Evolutionary conservation across 2,888 invertebrate species (phyloP), one percentile per base, ranked within the genome.

Genomic region (Antheraea yamamai): DNA sequence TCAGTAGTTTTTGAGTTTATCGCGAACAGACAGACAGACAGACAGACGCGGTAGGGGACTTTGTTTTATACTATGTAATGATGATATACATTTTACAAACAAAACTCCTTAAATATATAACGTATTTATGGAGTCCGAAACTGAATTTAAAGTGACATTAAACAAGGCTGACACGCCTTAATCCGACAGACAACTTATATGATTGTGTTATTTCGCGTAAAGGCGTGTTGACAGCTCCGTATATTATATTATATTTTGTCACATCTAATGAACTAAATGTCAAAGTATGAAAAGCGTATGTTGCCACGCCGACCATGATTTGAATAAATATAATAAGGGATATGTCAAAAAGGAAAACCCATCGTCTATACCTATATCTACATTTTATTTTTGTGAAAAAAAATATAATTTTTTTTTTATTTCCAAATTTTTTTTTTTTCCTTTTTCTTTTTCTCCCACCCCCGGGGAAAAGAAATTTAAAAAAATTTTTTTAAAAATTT

Each of bases 201-300:
- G 20, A 39, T 70, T 70, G 39, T 70, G 39, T 70, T 70, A 70
- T 39, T 70, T 70, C 20, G 10, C 70, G 70, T 39, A 70, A 39
- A 70, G 39, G 39, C 20, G 39, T n/a, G 35, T 39, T 39, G 39
- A n/a, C 70, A 39, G 70, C 10, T n/a, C 39, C 10, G n/a, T 18
- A 12, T 70, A 39, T 70, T 39, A n/a, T 39, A 39, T 70, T 70
- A 39, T 70, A 70, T 39, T 39, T 2, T n/a, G 70, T 70, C 70
- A 70, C 14, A 12, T 70, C 39, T 70, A 70, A 70, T 70, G 70
- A 70, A 70, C 18, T 70, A 70, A 70, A 70, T 20, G 70, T 70
- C 70, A 70, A 20, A 35, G 39, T 70, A 18, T 35, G 23, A 35
- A 39, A 70, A 4, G 70, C 39, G 70, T n/a, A 39, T 4, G 39